Conservation (phyloP, 2,113 vertebrate genomes). For the Isurus oxyrinchus region DNA sequence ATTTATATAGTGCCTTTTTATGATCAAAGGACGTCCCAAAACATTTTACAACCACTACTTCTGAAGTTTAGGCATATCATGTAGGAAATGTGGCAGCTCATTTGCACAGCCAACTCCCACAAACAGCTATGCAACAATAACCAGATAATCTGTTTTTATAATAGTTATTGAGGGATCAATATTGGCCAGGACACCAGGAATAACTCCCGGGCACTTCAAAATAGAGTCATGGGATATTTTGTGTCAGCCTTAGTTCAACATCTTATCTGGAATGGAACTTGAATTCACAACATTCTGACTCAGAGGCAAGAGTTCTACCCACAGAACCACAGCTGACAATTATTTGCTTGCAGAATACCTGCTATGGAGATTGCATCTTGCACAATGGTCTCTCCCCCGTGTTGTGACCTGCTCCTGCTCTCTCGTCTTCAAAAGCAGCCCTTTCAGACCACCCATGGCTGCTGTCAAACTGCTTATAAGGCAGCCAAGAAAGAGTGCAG, state of each 20-base stretch:
- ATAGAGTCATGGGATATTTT: too few relatives aligned
- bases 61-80: not conserved
- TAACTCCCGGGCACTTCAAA: not conserved
- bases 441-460: not conserved
- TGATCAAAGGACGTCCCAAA: too few relatives aligned
- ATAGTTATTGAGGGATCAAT: too few relatives aligned
- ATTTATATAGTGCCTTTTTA: too few relatives aligned
- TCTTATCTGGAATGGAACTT: not conserved
- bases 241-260: too few relatives aligned
- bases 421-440: not conserved
- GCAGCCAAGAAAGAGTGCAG: not conserved
- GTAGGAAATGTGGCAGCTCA: too few relatives aligned
- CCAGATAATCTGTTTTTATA: too few relatives aligned
- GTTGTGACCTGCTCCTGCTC: not conserved
- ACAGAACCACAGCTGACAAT: not conserved
- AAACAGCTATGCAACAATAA: too few relatives aligned
- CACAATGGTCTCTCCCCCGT: not conserved
- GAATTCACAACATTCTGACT: not conserved
- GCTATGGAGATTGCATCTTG: not conserved
- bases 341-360: not conserved
- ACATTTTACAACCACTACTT: not conserved
- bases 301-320: not conserved
- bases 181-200: not conserved
- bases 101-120: too few relatives aligned
- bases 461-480: not conserved